Evolutionary conservation across 2,888 invertebrate genomes (phyloP), one percentile per base, ranked within the genome.

Genomic region (Choreutis nemorana): DNA sequence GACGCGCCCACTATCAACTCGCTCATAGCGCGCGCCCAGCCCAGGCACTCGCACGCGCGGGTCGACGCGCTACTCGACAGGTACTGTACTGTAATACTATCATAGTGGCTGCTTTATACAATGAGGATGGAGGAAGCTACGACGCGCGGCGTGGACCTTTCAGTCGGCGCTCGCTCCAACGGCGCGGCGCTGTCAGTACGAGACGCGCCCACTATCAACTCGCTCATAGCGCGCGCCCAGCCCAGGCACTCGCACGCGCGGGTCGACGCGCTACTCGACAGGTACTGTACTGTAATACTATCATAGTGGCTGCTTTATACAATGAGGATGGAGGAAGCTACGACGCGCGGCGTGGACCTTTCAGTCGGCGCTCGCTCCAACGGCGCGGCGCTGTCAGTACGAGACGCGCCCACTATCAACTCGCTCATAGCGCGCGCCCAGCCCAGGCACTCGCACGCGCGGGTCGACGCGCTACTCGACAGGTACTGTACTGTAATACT

Each of bases 1-100:
- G 85, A 85, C 59, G 82, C 85, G 30, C 83, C 83, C 48, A 84
- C 85, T 49, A 85, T 85, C 47, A 84, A 85, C 67, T 83, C 83
- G 42, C 62, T 84, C 30, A 81, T 77, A 13, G 64, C 55, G 3
- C 49, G 59, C 29, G 55, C 55, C 29, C 71, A 1, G 52, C 60
- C 6, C 75, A 77, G 13, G 37, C 75, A 5, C 77, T 65, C 37
- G 60, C 63, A 32, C 75, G 72, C 34, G 35, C 73, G 35, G 70
- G 57, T 10, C 55, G 65, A 0, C 50, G 51, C 20, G 58, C 73
- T 63, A 73, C 73, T 73, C 45, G 44, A 33, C 23, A 23, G 25
- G 16, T 10, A n/a, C n/a, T n/a, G n/a, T n/a, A n/a, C n/a, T n/a
- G n/a, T n/a, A n/a, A n/a, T n/a, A n/a, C n/a, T n/a, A n/a, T n/a